Evolutionary conservation across 2,797 vertebrate species (phyloP), one percentile per base, ranked within the genome.

Genomic region (Cyprinodon diabolis): DNA sequence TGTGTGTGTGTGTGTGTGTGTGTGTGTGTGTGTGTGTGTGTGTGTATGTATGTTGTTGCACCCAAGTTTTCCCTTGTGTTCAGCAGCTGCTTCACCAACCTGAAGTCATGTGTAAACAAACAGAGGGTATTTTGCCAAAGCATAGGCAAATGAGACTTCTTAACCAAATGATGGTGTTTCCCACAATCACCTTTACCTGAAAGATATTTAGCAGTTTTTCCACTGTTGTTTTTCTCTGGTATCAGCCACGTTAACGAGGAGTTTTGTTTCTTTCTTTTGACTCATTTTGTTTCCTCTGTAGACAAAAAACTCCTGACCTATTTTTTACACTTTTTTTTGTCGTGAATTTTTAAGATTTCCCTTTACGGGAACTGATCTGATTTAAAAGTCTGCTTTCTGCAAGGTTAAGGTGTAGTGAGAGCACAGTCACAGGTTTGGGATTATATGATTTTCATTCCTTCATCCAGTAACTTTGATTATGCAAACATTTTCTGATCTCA

Each of bases 21-120:
- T 40, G 71, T 67, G 71, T 69, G 68, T 43, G 57, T 69, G 19
- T 3, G 30, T 14, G 13, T 74, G 71, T 77, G 70, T 75, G 9
- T 76, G 13, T 75, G 30, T 40, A 69, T 67, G 71, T 69, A 66
- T 68, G 68, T 71, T 67, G 56, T 66, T 74, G 51, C 71, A 48
- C 54, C 77, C 67, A 49, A 43, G 37, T 88, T 75, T 83, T 75
- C 45, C 5, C 23, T 47, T 65, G 62, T 84, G 74, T 78, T 84
- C 0, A 75, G 84, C 90, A 92, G 90, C 88, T 92, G 91, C 83
- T 80, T 70, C 67, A 40, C 52, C 54, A 77, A 75, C 76, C 82
- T 67, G 23, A 70, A 60, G 76, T 82, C 85, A 80, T 90, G 87
- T 92, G 87, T 89, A 90, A 87, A 92, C 88, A 92, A 92, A 91